Percentiles rank a stretch among this genome's conserved stretches.
These are phyloP conservation scores for Balaenoptera acutorostrata DNA, from an alignment of 2,113 vertebrate genomes.

Conservation along the genomic window DNA sequence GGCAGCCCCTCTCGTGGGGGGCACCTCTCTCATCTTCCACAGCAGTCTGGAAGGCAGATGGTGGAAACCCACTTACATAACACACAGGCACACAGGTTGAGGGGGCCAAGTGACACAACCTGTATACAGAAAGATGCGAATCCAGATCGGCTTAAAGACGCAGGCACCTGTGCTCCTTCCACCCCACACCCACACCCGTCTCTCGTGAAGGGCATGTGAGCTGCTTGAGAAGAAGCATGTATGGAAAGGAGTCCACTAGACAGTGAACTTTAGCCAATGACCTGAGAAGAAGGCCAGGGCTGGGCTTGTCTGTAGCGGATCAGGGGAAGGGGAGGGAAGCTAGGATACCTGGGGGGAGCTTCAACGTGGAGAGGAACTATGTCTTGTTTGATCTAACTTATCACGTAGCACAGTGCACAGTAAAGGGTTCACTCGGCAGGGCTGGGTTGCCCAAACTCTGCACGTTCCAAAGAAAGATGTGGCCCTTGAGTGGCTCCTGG, in stretches of 20 bases:
- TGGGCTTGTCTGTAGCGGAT: not conserved
- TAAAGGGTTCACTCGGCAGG: not conserved
- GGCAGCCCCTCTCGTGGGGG: not conserved
- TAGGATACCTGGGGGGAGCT: not conserved
- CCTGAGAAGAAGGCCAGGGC: not conserved
- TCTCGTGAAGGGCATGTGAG: not conserved
- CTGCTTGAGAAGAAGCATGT: not conserved
- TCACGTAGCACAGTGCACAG: not conserved
- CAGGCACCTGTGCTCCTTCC: not conserved
- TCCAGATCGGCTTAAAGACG: not conserved
- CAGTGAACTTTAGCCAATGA: not conserved
- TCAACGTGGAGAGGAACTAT: not conserved
- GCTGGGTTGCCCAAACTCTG: not conserved
- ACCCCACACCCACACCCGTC: rapidly evolving
- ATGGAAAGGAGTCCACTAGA: not conserved
- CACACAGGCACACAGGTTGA: not conserved
- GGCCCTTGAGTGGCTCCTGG: not conserved
- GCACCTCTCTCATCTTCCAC: not conserved
- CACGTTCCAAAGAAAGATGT: not conserved
- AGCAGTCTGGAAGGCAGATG: not conserved
- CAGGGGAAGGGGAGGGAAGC: not conserved
- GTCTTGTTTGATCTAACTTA: not conserved
- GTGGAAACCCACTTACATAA: not conserved
- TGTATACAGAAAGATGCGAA: not conserved
- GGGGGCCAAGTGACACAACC: not conserved